Conservation (phyloP, 2,888 invertebrate genomes). For the Flexamia atlantica region DNA sequence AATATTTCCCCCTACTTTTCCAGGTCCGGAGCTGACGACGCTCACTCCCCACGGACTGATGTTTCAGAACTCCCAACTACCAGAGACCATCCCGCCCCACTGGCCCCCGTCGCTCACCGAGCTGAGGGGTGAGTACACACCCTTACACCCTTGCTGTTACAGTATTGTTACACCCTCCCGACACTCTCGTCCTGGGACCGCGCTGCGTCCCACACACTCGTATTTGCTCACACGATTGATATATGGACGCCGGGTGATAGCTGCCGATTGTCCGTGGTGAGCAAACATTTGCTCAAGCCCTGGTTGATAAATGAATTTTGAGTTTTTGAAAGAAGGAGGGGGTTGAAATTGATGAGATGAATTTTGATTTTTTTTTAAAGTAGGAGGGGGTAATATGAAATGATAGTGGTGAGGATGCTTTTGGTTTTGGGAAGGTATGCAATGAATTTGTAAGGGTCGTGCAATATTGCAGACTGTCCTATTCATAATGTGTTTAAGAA, state of each 20-base stretch:
- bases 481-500: too few species aligned
- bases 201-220: conserved; percentile 15
- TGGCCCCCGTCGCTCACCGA: conserved; percentile 71
- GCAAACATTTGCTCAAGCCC: conserved; percentile 11
- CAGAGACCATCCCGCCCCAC: conserved; percentile 70
- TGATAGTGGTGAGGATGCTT: background rate
- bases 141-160: background rate
- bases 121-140: conserved; percentile 69
- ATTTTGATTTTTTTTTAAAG: background rate
- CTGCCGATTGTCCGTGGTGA: background rate
- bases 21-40: conserved; percentile 68
- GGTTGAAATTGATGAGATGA: background rate
- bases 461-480: too few species aligned
- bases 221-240: conserved; percentile 14
- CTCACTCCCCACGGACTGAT: conserved; percentile 66
- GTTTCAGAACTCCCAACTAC: conserved; percentile 66
- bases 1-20: too few species aligned
- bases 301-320: background rate
- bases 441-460: too few species aligned
- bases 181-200: background rate
- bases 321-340: background rate
- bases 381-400: background rate
- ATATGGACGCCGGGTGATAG: background rate
- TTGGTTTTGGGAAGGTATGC: too few species aligned
- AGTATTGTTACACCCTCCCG: background rate